phyloP scores from a whole-genome alignment of 2,113 vertebrate species.

The Mixornis gularis region DNA sequence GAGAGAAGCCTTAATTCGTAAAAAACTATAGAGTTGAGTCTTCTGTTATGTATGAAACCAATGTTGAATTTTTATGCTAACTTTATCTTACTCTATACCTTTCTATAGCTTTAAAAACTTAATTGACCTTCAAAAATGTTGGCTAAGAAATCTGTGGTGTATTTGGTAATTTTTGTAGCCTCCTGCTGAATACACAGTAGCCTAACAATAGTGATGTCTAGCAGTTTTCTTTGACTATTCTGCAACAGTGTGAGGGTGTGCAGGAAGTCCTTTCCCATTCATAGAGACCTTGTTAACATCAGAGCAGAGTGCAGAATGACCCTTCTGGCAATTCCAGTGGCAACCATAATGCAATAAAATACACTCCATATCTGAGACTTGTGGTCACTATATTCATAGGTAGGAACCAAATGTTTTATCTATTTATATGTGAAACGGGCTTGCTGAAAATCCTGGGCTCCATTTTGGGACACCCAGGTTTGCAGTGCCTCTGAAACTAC shows the following conservation, averaged over 20 bases:
- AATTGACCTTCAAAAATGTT: neutral
- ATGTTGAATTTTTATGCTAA: neutral
- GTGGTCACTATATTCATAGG: neutral
- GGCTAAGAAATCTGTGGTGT: neutral
- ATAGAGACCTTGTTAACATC: neutral
- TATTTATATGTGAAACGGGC: neutral
- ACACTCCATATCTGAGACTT: neutral
- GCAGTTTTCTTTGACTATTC: neutral
- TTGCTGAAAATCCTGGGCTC: neutral
- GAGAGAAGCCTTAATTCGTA: neutral
- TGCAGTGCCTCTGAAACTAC: neutral
- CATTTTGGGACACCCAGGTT: neutral
- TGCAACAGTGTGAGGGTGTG: fast-evolving
- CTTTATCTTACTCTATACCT: neutral
- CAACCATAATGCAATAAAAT: neutral
- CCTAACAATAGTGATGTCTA: neutral
- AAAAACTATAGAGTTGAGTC: neutral
- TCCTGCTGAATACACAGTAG: neutral
- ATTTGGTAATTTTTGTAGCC: neutral
- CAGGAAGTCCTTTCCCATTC: neutral
- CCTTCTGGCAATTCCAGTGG: too few species aligned
- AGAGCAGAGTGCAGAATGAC: fast-evolving
- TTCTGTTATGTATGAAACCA: neutral
- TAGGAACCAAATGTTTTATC: neutral
- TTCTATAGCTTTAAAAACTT: neutral